Percentiles rank a stretch among this genome's conserved stretches.
phyloP scores from a whole-genome alignment of 2,797 vertebrate genomes.

The Sardinella longiceps region DNA sequence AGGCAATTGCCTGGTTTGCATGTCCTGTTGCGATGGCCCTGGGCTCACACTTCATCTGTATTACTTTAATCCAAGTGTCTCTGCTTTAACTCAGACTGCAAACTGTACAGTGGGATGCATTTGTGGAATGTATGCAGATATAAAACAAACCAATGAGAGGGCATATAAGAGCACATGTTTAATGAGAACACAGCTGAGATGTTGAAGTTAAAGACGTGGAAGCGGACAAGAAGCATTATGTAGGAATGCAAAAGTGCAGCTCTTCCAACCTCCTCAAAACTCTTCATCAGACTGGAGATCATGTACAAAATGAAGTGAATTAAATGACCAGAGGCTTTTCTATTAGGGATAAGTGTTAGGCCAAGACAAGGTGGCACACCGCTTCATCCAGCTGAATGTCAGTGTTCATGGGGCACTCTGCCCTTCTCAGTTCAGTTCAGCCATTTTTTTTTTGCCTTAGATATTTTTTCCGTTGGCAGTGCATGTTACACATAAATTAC shows the following conservation, averaged over 20 bases:
- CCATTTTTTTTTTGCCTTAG: not conserved
- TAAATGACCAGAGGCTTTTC: not conserved
- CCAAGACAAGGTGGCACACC: not conserved
- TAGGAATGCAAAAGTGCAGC: not conserved
- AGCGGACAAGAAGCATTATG: not conserved
- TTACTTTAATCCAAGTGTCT: not conserved
- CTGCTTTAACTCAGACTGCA: too few relatives aligned
- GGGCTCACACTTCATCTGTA: not conserved
- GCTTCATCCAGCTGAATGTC: not conserved
- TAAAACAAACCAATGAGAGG: not conserved
- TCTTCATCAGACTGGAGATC: not conserved
- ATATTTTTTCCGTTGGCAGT: not conserved
- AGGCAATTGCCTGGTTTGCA: too few relatives aligned
- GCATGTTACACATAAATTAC: too few relatives aligned
- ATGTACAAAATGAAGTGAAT: not conserved
- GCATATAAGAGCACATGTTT: conserved; percentile 19
- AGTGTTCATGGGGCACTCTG: not conserved
- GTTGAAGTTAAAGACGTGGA: not conserved
- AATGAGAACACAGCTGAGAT: conserved; percentile 14
- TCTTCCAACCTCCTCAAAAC: not conserved
- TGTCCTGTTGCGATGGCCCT: too few relatives aligned
- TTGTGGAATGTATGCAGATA: not conserved
- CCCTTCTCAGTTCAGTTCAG: not conserved
- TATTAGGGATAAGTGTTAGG: not conserved
- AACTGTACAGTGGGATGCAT: not conserved